Percentiles rank a stretch among this genome's conserved stretches.
phyloP scores from a whole-genome alignment of 2,888 invertebrate species.

The Ichneumoninae sp. region DNA sequence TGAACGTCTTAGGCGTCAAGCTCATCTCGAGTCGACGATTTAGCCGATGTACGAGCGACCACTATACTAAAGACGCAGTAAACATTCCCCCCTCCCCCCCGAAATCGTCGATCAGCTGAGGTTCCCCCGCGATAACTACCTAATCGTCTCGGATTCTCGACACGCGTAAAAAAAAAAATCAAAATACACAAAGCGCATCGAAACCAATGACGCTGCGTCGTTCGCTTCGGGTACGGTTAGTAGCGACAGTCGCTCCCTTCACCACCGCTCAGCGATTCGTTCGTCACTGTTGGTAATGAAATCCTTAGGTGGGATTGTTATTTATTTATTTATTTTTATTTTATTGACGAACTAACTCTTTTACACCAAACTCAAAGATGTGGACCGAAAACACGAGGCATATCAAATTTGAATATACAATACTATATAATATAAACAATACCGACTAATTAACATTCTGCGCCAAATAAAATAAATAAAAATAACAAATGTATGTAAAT shows the following conservation, averaged over 20 bases:
- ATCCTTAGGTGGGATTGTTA: too few species aligned
- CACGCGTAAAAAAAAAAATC: slow-evolving; percentile 43
- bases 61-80: slow-evolving; percentile 66
- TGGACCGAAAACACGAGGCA: too few species aligned
- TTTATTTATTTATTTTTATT: too few species aligned
- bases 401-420: too few species aligned
- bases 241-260: neutral
- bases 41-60: slow-evolving; percentile 44
- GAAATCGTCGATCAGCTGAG: slow-evolving; percentile 56
- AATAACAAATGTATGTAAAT: too few species aligned
- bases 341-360: too few species aligned
- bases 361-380: too few species aligned
- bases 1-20: slow-evolving; percentile 77
- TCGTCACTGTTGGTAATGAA: neutral
- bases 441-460: too few species aligned
- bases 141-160: slow-evolving; percentile 16
- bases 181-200: slow-evolving; percentile 33
- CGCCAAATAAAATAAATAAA: too few species aligned
- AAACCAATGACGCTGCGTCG: slow-evolving; percentile 50
- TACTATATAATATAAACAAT: too few species aligned
- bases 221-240: slow-evolving; percentile 31
- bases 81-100: neutral
- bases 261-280: neutral
- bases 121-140: slow-evolving; percentile 1
- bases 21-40: slow-evolving; percentile 72